These are phyloP conservation scores for Gastrophryne carolinensis DNA, from an alignment of 2,797 vertebrate species.

Conservation along the genomic window DNA sequence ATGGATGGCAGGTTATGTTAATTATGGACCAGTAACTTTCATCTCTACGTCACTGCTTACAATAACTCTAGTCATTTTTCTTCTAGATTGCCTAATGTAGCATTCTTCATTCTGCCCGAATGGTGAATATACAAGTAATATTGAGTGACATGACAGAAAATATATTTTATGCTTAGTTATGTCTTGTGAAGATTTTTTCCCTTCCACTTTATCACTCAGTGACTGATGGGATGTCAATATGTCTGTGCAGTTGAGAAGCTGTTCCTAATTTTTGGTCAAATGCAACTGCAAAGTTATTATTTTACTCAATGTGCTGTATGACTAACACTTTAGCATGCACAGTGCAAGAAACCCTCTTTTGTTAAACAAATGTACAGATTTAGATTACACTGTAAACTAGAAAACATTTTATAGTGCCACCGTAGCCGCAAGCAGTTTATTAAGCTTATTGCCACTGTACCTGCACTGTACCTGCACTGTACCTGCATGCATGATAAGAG, in stretches of 20 bases:
- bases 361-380: neutral
- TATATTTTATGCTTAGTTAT: constrained; percentile 14
- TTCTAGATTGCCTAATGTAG: constrained; percentile 8
- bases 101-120: neutral
- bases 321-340: neutral
- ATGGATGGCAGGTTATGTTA: constrained; percentile 40
- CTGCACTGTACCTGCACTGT: too few species aligned
- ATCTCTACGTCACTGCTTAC: constrained; percentile 40
- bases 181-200: neutral
- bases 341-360: neutral
- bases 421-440: too few species aligned
- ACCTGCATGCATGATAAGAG: too few species aligned
- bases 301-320: neutral
- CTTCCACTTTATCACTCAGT: neutral
- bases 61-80: constrained; percentile 37
- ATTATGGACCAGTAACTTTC: constrained; percentile 45
- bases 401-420: too few species aligned
- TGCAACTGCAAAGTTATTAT: neutral
- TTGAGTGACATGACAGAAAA: constrained; percentile 3
- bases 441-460: too few species aligned
- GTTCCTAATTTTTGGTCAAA: neutral
- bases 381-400: too few species aligned
- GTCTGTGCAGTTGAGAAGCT: neutral
- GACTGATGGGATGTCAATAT: constrained; percentile 11
- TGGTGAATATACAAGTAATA: constrained; percentile 14